Evolutionary conservation across 1,140 invertebrate genomes (phyloP), one percentile per base, ranked within the genome.

Genomic region (Heterodera carotae): DNA sequence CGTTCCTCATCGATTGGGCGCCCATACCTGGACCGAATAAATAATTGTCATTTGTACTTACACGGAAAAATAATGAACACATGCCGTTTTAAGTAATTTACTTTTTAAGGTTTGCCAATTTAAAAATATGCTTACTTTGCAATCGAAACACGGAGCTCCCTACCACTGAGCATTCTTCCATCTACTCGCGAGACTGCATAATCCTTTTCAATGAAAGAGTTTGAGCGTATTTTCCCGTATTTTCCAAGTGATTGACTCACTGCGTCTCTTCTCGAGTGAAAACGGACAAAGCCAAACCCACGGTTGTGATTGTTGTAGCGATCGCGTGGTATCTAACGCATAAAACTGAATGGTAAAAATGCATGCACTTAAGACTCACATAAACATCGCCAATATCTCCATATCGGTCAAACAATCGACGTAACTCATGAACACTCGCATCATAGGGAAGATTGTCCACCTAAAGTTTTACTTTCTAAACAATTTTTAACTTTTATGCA

Each of bases 311-410:
- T 69, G 27, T 34, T 60, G 29, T 48, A 69, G 34, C 79, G 70
- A 62, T 81, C 78, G 29, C 76, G 59, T 25, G 79, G 79, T 64
- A 81, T 81, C 74, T 66, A 73, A 33, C 6, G 29, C 6, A n/a
- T 36, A 72, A 66, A 53, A 18, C 18, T 18, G 18, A 53, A 18
- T 53, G 48, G 7, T 25, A 34, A 39, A 76, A 29, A 34, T 71
- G 31, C 18, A 25, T 76, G 31, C 7, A 6, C 34, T 33, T 59
- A 43, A 27, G 22, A 1, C 31, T 25, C 33, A 76, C 60, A 39
- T 79, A 70, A 39, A 81, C 78, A 71, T 81, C 79, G 25, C 79
- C 79, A 64, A 81, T 81, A 31, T 81, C 79, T 56, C 79, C 79
- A 66, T 81, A 81, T 22, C 78, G 71, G 31, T 81, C 79, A 76